Conservation (phyloP, 1,140 invertebrate genomes). For the Drosophila arizonae region DNA sequence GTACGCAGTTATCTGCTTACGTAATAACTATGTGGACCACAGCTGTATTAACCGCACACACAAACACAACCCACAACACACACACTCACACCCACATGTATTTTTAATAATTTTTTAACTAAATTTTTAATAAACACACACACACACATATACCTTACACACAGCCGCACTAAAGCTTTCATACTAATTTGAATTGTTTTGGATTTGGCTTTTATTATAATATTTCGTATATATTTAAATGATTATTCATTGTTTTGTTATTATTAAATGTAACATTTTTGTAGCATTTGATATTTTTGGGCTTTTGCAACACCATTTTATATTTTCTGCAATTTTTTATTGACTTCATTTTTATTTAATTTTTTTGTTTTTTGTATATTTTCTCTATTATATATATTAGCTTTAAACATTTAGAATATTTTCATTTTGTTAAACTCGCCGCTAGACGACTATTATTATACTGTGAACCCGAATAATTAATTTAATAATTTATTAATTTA, state of each 20-base stretch:
- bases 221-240: neutral
- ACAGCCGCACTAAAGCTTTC: slow-evolving; percentile 34
- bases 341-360: no score
- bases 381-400: no score
- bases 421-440: no score
- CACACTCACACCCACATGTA: slow-evolving; percentile 6
- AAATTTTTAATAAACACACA: neutral
- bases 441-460: no score
- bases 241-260: no score
- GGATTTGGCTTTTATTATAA: slow-evolving; percentile 5
- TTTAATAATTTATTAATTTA: neutral
- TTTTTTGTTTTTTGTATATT: no score
- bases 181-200: slow-evolving; percentile 46
- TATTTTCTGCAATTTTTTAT: no score
- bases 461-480: neutral
- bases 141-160: neutral
- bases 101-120: slow-evolving; percentile 1
- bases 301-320: no score
- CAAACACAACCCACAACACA: slow-evolving; percentile 21
- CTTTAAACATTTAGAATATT: no score
- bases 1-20: slow-evolving; percentile 35
- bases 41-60: slow-evolving; percentile 31
- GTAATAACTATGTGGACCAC: slow-evolving; percentile 33
- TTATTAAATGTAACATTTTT: no score
- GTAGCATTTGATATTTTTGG: no score